Conservation (phyloP, 2,797 vertebrate genomes). For the Mycteria americana region DNA sequence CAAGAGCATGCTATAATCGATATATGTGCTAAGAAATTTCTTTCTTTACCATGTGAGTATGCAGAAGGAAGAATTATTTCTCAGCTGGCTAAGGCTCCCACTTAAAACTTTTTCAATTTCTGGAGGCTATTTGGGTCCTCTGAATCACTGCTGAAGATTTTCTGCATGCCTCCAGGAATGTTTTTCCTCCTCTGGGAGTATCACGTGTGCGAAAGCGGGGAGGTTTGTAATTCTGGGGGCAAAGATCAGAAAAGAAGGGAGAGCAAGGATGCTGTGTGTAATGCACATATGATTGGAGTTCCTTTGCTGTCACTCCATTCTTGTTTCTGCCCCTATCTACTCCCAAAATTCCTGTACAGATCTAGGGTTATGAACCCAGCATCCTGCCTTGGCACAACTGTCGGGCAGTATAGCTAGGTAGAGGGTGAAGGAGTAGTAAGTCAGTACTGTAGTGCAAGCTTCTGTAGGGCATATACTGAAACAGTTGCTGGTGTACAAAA, state of each 20-base stretch:
- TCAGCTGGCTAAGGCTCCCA: neutral
- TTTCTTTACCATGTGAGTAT: neutral
- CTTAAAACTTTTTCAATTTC: neutral
- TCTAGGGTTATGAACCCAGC: neutral
- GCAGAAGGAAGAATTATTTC: neutral
- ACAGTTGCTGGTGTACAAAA: neutral
- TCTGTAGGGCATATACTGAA: neutral
- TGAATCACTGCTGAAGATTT: neutral
- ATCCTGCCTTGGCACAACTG: neutral
- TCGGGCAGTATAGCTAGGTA: rapidly evolving
- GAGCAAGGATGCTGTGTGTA: neutral
- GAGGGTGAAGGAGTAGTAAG: neutral
- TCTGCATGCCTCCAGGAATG: neutral
- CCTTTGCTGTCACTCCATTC: neutral
- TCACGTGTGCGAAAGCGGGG: neutral
- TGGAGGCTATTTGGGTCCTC: neutral
- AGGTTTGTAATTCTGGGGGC: neutral
- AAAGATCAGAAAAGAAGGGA: neutral
- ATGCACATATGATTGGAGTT: rapidly evolving
- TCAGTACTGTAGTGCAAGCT: neutral
- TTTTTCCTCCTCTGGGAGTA: neutral
- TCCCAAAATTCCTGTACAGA: neutral
- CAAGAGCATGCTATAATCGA: neutral
- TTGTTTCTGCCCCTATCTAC: neutral
- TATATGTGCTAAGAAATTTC: neutral